These are phyloP conservation scores for Coluber constrictor DNA, from an alignment of 2,797 vertebrate genomes.

Conservation along the genomic window DNA sequence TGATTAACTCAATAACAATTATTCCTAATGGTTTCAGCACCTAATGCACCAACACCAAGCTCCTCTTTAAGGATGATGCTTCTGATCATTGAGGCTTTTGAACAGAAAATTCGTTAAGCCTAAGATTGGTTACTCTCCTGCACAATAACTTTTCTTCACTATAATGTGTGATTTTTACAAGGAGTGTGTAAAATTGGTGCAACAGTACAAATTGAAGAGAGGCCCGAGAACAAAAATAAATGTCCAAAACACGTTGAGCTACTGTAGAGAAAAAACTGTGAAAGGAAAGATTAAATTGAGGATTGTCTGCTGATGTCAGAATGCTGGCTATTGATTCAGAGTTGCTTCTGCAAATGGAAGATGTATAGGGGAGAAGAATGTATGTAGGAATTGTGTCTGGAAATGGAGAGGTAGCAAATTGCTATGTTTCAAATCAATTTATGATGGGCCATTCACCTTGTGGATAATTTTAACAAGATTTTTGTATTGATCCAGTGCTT, in stretches of 20 bases:
- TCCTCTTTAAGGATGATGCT: slow-evolving; percentile 11
- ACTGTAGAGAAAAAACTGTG: slow-evolving; percentile 44
- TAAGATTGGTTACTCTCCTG: slow-evolving; percentile 11
- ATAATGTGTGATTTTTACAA: neutral
- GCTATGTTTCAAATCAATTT: neutral
- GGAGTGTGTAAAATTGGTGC: neutral
- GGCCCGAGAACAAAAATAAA: slow-evolving; percentile 1
- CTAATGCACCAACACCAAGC: neutral
- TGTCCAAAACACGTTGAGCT: slow-evolving; percentile 42
- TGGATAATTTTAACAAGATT: neutral
- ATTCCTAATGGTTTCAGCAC: slow-evolving; percentile 28
- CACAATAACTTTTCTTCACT: neutral
- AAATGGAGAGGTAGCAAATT: slow-evolving; percentile 42
- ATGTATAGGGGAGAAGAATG: slow-evolving; percentile 36
- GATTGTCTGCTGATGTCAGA: slow-evolving; percentile 47
- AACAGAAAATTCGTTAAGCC: slow-evolving; percentile 33
- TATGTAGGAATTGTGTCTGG: slow-evolving; percentile 49
- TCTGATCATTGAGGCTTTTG: slow-evolving; percentile 30
- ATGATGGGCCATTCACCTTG: neutral
- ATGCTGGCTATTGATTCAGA: slow-evolving; percentile 38
- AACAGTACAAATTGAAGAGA: slow-evolving; percentile 24
- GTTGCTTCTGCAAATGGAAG: slow-evolving; percentile 49
- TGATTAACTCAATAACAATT: slow-evolving; percentile 1
- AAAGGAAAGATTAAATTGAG: slow-evolving; percentile 42
- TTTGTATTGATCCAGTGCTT: neutral